Evolutionary conservation across 2,797 vertebrate species (phyloP).

Genomic region (Poeciliopsis paucimaculata): DNA sequence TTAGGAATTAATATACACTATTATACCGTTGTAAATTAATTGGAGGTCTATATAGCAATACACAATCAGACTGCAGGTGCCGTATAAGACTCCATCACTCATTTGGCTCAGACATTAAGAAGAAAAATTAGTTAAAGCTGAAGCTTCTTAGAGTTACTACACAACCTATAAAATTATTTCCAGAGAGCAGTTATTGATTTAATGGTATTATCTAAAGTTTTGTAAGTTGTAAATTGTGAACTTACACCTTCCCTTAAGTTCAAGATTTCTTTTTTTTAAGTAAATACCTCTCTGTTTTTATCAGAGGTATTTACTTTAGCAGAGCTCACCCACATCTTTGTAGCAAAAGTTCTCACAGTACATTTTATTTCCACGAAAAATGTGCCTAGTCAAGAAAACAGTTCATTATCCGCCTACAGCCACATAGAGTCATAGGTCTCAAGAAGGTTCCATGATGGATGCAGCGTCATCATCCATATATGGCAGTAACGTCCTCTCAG

Average conservation of each 20-base stretch:
- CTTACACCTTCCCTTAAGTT: neutral
- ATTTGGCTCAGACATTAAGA: neutral
- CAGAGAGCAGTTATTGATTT: neutral
- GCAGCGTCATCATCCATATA: neutral
- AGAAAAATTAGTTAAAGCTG: neutral
- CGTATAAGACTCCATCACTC: neutral
- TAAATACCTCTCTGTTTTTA: neutral
- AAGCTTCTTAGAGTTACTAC: neutral
- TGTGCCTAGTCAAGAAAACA: neutral
- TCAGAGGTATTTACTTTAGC: neutral
- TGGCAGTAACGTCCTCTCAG: neutral
- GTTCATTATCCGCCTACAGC: neutral
- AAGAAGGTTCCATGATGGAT: neutral
- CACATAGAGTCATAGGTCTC: neutral
- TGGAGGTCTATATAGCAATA: neutral
- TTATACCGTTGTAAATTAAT: neutral
- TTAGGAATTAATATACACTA: neutral
- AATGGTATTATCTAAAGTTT: neutral
- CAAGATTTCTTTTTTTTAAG: neutral
- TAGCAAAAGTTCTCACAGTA: neutral
- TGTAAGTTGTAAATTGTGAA: neutral
- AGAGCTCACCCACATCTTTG: neutral
- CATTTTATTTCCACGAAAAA: neutral
- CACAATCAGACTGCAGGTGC: neutral
- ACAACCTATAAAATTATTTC: neutral